A percentile compares a stretch with the other conserved stretches of the same genome.
phyloP scores from a whole-genome alignment of 2,797 vertebrate species.

The Anguilla anguilla region DNA sequence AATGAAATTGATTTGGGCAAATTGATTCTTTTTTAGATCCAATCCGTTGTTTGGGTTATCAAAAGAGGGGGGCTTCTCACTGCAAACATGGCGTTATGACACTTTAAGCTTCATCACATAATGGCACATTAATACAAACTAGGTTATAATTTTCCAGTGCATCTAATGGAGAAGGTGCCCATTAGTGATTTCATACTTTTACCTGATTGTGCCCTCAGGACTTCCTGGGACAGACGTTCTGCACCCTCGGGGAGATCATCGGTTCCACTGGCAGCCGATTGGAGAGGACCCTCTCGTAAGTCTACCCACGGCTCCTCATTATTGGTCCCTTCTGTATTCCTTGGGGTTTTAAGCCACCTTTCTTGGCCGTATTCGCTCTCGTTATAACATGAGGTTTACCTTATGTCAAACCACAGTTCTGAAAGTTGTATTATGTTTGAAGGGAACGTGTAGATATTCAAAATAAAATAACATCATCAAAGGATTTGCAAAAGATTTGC shows the following conservation, averaged over 20 bases:
- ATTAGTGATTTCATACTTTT: background rate
- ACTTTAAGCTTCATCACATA: background rate
- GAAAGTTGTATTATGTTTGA: background rate
- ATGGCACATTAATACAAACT: background rate
- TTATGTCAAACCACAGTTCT: background rate
- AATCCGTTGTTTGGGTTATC: background rate
- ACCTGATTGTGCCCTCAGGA: conserved; percentile 66
- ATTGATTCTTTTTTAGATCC: background rate
- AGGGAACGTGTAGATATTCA: background rate
- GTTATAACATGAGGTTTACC: background rate
- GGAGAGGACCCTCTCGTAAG: conserved; percentile 84
- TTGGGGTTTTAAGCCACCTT: background rate
- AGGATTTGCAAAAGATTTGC: background rate
- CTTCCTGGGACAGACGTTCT: conserved; percentile 88
- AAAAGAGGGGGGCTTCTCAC: background rate
- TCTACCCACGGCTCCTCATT: conserved; percentile 32
- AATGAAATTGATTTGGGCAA: background rate
- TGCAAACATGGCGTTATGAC: background rate
- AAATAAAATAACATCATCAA: background rate
- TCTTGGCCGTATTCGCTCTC: background rate
- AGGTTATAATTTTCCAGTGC: background rate
- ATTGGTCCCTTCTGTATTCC: background rate
- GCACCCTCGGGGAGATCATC: conserved; percentile 87
- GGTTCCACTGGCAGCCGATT: conserved; percentile 82
- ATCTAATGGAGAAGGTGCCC: background rate